These are phyloP conservation scores for Hyposoter dolosus DNA, from an alignment of 2,888 invertebrate species.

Conservation along the genomic window DNA sequence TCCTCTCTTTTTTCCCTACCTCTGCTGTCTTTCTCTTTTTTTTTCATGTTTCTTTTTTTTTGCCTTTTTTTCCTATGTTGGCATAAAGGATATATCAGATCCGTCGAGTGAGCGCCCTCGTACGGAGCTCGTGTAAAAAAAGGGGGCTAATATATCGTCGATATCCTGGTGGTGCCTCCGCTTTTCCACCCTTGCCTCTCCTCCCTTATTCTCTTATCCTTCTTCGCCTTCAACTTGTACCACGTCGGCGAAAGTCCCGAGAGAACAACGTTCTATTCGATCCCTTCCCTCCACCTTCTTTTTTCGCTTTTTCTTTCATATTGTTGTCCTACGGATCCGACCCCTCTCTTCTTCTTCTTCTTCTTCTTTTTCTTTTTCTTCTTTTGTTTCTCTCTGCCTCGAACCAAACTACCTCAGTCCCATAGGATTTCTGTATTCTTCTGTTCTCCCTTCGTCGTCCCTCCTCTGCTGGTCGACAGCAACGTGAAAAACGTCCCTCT, in stretches of 20 bases:
- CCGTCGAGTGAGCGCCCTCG: slow-evolving; percentile 42
- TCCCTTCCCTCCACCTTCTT: slow-evolving; percentile 11
- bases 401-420: slow-evolving; percentile 12
- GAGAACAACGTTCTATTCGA: slow-evolving; percentile 60
- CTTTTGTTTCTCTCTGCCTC: background rate
- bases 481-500: slow-evolving; percentile 48
- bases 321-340: too few relatives aligned
- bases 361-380: slow-evolving; percentile 5
- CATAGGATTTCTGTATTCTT: slow-evolving; percentile 62
- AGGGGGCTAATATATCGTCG: slow-evolving; percentile 66
- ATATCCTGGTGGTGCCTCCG: slow-evolving; percentile 54
- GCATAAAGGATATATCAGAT: slow-evolving; percentile 61
- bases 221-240: slow-evolving; percentile 25
- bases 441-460: background rate
- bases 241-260: slow-evolving; percentile 63
- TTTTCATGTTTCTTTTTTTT: background rate
- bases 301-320: slow-evolving; percentile 15
- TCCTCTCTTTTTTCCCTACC: background rate
- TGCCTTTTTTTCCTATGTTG: slow-evolving; percentile 6
- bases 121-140: slow-evolving; percentile 45
- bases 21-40: background rate
- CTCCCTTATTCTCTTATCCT: slow-evolving; percentile 1
- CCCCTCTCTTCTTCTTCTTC: slow-evolving; percentile 17
- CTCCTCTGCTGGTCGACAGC: slow-evolving; percentile 20
- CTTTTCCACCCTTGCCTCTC: slow-evolving; percentile 3